Percentiles rank a stretch among this genome's conserved stretches.
Conservation (phyloP, 2,888 invertebrate species). For the Neuroscelio doddi region DNA sequence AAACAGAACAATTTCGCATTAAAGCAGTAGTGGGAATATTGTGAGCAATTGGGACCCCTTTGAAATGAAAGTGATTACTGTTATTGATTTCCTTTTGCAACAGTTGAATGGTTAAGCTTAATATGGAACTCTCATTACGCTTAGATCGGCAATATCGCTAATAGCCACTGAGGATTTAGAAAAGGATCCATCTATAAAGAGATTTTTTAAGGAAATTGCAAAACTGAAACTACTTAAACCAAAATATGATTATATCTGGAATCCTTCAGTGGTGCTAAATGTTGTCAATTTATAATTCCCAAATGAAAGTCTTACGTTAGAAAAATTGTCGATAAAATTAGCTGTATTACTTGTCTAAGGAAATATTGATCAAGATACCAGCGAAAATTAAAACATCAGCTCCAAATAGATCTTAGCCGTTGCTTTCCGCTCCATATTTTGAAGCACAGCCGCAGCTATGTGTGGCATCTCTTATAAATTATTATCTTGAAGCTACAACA, state of each 20-base stretch:
- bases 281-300: conserved; percentile 1
- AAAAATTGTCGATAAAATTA: conserved; percentile 13
- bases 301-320: background rate
- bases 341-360: conserved; percentile 1
- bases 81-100: background rate
- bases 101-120: background rate
- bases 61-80: too few relatives aligned
- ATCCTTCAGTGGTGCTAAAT: conserved; percentile 39
- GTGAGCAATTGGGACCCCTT: too few relatives aligned
- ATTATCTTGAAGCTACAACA: background rate
- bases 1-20: conserved; percentile 48
- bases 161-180: conserved; percentile 16
- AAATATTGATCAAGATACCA: conserved; percentile 20
- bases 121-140: conserved; percentile 31
- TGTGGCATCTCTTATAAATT: conserved; percentile 8
- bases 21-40: conserved; percentile 46
- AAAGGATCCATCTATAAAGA: conserved; percentile 16
- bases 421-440: conserved; percentile 19
- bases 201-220: conserved; percentile 38
- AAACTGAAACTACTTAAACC: conserved; percentile 27
- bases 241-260: conserved; percentile 54
- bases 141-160: conserved; percentile 28
- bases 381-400: conserved; percentile 33
- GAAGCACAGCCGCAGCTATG: conserved; percentile 21
- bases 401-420: conserved; percentile 16